Base-by-base conservation (phyloP, 2,888 invertebrate genomes). In the Deroplatys truncata region DNA sequence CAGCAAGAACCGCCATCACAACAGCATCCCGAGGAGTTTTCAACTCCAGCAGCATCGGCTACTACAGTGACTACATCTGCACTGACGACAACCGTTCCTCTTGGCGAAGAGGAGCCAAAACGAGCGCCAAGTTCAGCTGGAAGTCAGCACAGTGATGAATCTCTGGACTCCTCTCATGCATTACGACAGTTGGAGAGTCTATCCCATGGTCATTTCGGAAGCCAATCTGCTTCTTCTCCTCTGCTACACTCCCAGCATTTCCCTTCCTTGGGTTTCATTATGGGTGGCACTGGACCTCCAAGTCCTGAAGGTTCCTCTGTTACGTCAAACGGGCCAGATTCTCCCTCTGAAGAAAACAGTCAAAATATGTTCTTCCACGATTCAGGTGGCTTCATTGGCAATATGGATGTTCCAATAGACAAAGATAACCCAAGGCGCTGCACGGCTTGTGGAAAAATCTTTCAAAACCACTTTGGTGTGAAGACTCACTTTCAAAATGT, bases 401-500 rank as follows among this genome's bases (percentile, higher is more conserved):
- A 96, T 20, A 95, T 96, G 92, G 98, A 98, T 92, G 97, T 98
- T 89, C 98, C 98, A 82, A 96, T 98, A 90, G 98, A 98, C 93
- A 97, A 97, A 92, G 98, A 98, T 91, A 98, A 98, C 93, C 98
- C 98, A 0, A 95, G 97, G 82, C 96, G 97, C 92, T 99, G 99
- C 93, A 96, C 97, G 5, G 97, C 98, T 72, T 99, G 99, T 93
- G 98, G 98, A 13, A 98, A 98, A 94, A 95, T 97, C 92, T 99
- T 98, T 93, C 98, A 98, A 93, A 99, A 98, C 93, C 97, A 98
- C 92, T 98, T 98, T 93, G 97, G 98, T 88, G 96, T 98, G 35
- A 98, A 98, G 94, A 97, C 98, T 1, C 99, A 99, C 93, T 99
- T 98, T 93, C 98, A 98, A 94, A 98, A 98, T 93, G 97, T 98